Conservation (phyloP, 37 sponge, comb jelly and placozoan species). For the Halisarca cf. caerulea region DNA sequence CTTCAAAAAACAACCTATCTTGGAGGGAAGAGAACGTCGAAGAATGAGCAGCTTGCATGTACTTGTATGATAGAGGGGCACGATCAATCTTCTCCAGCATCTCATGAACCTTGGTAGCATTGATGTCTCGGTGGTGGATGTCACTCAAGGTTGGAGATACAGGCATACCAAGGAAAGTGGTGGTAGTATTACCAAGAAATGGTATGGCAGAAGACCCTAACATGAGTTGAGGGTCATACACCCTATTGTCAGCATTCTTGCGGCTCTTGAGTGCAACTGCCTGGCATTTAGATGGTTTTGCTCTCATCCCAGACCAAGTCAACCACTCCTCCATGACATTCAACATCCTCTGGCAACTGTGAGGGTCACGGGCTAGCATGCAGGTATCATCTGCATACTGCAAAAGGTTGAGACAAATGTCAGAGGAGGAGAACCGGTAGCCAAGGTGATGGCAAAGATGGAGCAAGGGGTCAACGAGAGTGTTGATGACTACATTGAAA, state of each 20-base stretch:
- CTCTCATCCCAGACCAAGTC: slow-evolving; percentile 26
- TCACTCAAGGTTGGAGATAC: neutral
- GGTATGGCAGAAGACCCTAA: no score
- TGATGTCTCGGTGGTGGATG: neutral
- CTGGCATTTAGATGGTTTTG: slow-evolving; percentile 31
- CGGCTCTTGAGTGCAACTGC: neutral
- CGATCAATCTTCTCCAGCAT: slow-evolving; percentile 22
- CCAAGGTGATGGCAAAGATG: slow-evolving; percentile 9
- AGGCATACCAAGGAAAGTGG: slow-evolving; percentile 32
- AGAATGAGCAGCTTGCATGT: slow-evolving; percentile 20
- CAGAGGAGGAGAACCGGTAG: slow-evolving; percentile 5
- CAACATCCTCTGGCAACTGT: neutral
- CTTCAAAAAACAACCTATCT: neutral
- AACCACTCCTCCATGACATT: slow-evolving; percentile 19
- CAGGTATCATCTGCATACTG: slow-evolving; percentile 44
- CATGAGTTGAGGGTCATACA: no score
- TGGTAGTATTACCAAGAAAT: no score
- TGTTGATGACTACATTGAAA: no score
- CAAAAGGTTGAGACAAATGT: neutral
- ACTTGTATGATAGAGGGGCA: neutral
- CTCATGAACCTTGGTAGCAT: neutral
- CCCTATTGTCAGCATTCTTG: neutral
- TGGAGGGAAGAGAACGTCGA: no score
- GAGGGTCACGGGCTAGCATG: slow-evolving; percentile 11
- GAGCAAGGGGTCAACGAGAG: slow-evolving; percentile 27